A percentile compares a stretch with the other conserved stretches of the same genome.
Conservation (phyloP, 2,888 invertebrate genomes). For the Lymantria dispar region DNA sequence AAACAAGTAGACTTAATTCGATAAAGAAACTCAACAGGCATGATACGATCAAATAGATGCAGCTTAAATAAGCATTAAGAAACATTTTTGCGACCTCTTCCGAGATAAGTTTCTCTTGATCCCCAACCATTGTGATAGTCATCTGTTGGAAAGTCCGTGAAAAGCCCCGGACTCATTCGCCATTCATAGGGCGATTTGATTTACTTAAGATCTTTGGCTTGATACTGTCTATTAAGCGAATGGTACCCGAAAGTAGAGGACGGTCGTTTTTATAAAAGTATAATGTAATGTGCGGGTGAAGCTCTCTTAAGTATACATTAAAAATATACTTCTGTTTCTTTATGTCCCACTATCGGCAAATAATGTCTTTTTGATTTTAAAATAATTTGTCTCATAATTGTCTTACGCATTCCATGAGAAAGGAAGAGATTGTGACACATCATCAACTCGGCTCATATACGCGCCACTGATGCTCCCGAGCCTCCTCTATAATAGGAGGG, state of each 20-base stretch:
- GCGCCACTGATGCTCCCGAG: no score
- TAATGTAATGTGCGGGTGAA: conserved; percentile 39
- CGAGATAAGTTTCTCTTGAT: conserved; percentile 75
- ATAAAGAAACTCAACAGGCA: conserved; percentile 17
- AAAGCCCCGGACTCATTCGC: conserved; percentile 74
- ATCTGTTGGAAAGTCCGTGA: conserved; percentile 73
- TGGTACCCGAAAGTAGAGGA: conserved; percentile 43
- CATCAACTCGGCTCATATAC: no score
- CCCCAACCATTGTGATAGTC: conserved; percentile 78
- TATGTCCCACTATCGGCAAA: no score
- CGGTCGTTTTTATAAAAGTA: conserved; percentile 61
- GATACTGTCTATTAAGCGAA: conserved; percentile 79
- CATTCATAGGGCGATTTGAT: conserved; percentile 82
- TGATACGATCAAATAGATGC: conserved; percentile 69
- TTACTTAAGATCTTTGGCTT: conserved; percentile 78
- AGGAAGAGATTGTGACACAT: no score
- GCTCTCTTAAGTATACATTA: background rate
- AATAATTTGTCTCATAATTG: no score
- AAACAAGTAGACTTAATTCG: conserved; percentile 10
- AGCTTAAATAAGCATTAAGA: conserved; percentile 78
- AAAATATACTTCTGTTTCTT: no score
- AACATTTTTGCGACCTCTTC: conserved; percentile 71
- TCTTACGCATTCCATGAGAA: no score
- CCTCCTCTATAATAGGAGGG: no score
- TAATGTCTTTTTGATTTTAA: no score